Conservation (phyloP, 2,888 invertebrate species). For the Plusia festucae region DNA sequence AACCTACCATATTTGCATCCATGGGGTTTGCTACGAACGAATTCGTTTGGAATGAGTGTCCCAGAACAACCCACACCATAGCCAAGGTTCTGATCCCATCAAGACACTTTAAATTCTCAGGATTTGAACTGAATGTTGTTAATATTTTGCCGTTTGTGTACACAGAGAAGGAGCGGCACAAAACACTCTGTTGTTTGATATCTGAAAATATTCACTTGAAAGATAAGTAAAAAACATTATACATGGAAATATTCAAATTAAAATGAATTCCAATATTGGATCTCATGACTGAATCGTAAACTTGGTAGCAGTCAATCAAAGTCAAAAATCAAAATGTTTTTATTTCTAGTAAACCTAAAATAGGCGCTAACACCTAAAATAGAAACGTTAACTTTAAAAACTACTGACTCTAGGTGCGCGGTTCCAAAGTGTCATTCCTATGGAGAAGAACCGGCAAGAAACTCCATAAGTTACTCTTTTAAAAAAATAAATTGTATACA, state of each 20-base stretch:
- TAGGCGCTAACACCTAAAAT: no score
- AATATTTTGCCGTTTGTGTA: slow-evolving; percentile 74
- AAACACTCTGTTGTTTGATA: slow-evolving; percentile 44
- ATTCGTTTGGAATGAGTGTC: slow-evolving; percentile 64
- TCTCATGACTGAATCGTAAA: neutral
- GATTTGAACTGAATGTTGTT: slow-evolving; percentile 60
- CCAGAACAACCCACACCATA: slow-evolving; percentile 79
- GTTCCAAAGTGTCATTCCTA: no score
- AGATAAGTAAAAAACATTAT: neutral
- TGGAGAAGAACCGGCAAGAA: no score
- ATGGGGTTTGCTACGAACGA: slow-evolving; percentile 43
- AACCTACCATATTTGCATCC: slow-evolving; percentile 43
- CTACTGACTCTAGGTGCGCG: no score
- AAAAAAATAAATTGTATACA: no score
- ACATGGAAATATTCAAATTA: neutral
- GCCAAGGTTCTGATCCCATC: slow-evolving; percentile 78
- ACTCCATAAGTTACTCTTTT: no score
- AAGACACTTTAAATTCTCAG: slow-evolving; percentile 72
- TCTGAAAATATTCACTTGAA: slow-evolving; percentile 50
- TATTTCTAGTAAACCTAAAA: no score
- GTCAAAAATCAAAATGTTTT: no score
- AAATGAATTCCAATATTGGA: neutral
- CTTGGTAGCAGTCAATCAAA: neutral
- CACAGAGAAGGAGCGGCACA: slow-evolving; percentile 60
- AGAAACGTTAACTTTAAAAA: no score